Evolutionary conservation across 2,888 invertebrate genomes (phyloP).

Genomic region (Diaprepes abbreviatus): DNA sequence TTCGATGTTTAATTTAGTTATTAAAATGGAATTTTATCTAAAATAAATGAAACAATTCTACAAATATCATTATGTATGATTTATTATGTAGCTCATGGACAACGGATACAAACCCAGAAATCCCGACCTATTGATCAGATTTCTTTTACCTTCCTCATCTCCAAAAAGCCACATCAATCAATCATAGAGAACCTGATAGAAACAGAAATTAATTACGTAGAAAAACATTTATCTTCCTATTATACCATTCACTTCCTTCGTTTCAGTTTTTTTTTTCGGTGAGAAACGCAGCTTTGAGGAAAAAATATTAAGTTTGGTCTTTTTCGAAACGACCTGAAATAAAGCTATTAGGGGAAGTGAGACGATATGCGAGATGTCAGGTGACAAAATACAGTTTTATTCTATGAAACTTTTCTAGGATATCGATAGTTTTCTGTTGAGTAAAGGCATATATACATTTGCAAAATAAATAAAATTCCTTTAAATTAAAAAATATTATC

Average conservation of each 20-base stretch:
- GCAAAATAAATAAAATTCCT: too few species aligned
- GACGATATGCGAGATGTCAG: conserved; percentile 19
- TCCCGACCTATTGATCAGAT: conserved; percentile 37
- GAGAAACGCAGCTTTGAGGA: not conserved
- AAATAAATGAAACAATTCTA: too few species aligned
- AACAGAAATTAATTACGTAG: conserved; percentile 49
- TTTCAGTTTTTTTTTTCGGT: not conserved
- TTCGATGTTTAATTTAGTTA: too few species aligned
- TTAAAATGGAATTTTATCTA: too few species aligned
- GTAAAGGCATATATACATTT: too few species aligned
- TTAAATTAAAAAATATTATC: too few species aligned
- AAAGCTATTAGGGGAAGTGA: conserved; percentile 8
- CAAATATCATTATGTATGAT: not conserved
- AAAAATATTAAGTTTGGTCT: conserved; percentile 28
- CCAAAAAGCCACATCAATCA: conserved; percentile 46
- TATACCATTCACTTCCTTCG: conserved; percentile 40
- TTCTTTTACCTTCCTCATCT: conserved; percentile 33
- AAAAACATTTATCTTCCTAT: conserved; percentile 50
- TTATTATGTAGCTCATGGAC: not conserved
- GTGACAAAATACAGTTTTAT: too few species aligned
- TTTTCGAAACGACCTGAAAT: conserved; percentile 24
- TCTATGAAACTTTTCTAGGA: too few species aligned
- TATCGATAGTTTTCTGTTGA: too few species aligned
- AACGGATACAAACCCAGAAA: conserved; percentile 15
- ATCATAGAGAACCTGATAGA: conserved; percentile 48